phyloP scores from a whole-genome alignment of 2,888 invertebrate genomes.

The Zygogramma bicolorata region DNA sequence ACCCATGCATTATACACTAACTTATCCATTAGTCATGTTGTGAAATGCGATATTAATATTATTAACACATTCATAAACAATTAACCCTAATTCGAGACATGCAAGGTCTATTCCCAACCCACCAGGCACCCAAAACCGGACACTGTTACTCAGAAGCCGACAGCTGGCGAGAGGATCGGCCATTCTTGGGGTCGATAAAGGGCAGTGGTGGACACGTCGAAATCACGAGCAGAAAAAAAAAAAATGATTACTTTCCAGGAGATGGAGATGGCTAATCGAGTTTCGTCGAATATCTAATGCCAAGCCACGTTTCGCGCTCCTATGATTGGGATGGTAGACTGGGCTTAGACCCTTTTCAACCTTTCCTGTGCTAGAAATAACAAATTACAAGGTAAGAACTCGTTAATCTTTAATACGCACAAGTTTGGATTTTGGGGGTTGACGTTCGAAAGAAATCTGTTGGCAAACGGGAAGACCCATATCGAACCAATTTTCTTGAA shows the following conservation, averaged over 20 bases:
- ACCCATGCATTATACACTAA: conserved; percentile 41
- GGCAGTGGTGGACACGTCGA: conserved; percentile 33
- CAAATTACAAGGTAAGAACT: no score
- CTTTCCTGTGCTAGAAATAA: no score
- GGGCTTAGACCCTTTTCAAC: no score
- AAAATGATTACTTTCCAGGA: background rate
- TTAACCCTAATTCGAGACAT: conserved; percentile 37
- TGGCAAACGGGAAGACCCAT: no score
- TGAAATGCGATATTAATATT: conserved; percentile 47
- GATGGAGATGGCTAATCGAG: no score
- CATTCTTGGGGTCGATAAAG: conserved; percentile 58
- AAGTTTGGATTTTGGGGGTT: no score
- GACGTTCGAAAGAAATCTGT: no score
- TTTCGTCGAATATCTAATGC: no score
- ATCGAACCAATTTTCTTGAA: no score
- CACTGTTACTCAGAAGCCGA: conserved; percentile 53
- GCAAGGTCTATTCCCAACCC: conserved; percentile 22
- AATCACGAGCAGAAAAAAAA: background rate
- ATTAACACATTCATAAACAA: conserved; percentile 46
- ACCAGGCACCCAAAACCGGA: conserved; percentile 29
- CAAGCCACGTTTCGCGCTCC: no score
- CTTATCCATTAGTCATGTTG: conserved; percentile 45
- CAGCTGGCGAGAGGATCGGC: conserved; percentile 60
- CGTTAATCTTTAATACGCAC: no score
- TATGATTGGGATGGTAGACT: no score